Evolutionary conservation across 2,888 invertebrate genomes (phyloP).

Genomic region (Brachynemurus nebulosus): DNA sequence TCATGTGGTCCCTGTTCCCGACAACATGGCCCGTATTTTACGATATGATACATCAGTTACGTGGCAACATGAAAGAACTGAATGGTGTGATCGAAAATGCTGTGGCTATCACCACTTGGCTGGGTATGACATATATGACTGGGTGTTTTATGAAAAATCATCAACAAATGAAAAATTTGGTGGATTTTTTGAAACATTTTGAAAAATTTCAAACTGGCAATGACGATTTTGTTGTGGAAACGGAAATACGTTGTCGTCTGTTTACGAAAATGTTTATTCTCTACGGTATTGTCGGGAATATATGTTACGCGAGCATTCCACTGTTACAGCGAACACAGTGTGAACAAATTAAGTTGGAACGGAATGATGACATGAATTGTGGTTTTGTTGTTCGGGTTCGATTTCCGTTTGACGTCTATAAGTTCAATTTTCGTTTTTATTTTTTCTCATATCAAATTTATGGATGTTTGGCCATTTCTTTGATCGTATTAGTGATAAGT

Average conservation of each 20-base stretch:
- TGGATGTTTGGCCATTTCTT: neutral
- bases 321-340: neutral
- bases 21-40: neutral
- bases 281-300: neutral
- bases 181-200: constrained; percentile 1
- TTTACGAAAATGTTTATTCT: neutral
- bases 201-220: constrained; percentile 1
- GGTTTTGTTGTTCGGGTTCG: neutral
- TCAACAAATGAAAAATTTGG: neutral
- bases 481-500: neutral
- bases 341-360: neutral
- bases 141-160: constrained; percentile 4
- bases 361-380: neutral
- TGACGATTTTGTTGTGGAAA: neutral
- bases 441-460: neutral
- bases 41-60: neutral
- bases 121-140: neutral
- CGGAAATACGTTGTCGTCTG: neutral
- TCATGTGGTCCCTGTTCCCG: neutral
- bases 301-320: constrained; percentile 4
- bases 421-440: neutral
- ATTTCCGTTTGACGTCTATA: neutral
- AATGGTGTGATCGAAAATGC: neutral
- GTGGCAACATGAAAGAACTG: neutral
- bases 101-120: neutral